phyloP scores from a whole-genome alignment of 2,113 vertebrate genomes.

The Tenrec ecaudatus region DNA sequence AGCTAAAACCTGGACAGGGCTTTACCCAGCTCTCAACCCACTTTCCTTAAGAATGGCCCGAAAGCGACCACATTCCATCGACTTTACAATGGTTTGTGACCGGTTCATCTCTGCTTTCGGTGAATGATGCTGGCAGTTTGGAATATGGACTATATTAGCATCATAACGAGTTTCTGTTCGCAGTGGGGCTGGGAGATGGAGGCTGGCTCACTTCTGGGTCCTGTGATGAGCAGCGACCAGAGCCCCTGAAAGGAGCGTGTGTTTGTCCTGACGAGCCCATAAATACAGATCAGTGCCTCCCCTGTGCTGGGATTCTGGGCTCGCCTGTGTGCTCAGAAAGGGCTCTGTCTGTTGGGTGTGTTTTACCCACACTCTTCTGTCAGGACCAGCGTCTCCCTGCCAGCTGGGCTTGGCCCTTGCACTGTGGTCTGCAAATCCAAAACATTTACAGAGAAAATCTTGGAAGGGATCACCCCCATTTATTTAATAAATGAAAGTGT shows the following conservation, averaged over 20 bases:
- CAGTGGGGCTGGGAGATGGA: background rate
- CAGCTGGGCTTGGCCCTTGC: conserved; percentile 59
- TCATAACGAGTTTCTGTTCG: conserved; percentile 49
- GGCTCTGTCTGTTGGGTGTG: background rate
- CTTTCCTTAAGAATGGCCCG: conserved; percentile 12
- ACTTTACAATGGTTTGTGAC: background rate
- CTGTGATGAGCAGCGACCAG: conserved; percentile 1
- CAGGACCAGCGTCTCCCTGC: conserved; percentile 39
- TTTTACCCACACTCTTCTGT: conserved; percentile 25
- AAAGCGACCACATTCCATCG: background rate
- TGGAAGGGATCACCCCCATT: conserved; percentile 64
- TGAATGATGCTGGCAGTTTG: background rate
- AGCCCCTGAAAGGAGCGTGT: conserved; percentile 55
- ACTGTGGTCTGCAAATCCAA: background rate
- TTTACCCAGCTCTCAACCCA: background rate
- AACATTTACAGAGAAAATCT: conserved; percentile 74
- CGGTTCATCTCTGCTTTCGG: conserved; percentile 1
- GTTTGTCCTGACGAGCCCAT: conserved; percentile 59
- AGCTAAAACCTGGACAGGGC: background rate
- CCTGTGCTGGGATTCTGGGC: background rate
- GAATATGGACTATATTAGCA: background rate
- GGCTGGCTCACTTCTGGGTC: background rate
- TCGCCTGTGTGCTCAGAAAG: conserved; percentile 30
- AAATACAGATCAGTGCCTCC: conserved; percentile 28
- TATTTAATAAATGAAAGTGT: conserved; percentile 57